Evolutionary conservation across 2,888 invertebrate genomes (phyloP).

Genomic region (Macrophya alboannulata): DNA sequence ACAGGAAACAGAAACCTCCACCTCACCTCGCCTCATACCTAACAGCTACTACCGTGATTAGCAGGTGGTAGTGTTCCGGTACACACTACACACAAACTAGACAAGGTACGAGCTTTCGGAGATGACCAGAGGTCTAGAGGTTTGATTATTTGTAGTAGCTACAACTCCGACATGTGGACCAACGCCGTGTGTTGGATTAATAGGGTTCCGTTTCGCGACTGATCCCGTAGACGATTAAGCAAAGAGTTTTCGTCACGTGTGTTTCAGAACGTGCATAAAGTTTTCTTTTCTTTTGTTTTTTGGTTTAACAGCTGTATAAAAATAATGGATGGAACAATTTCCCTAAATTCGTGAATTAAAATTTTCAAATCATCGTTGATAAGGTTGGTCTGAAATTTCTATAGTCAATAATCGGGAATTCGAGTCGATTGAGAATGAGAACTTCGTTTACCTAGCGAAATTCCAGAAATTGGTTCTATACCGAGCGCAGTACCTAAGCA

Average conservation of each 20-base stretch:
- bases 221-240: slow-evolving; percentile 8
- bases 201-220: background rate
- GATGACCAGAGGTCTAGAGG: slow-evolving; percentile 39
- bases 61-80: slow-evolving; percentile 41
- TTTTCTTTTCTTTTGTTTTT: too few relatives aligned
- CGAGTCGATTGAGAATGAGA: background rate
- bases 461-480: slow-evolving; percentile 17
- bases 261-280: too few relatives aligned
- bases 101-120: slow-evolving; percentile 11
- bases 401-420: background rate
- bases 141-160: slow-evolving; percentile 43
- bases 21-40: background rate
- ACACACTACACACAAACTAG: slow-evolving; percentile 13
- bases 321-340: too few relatives aligned
- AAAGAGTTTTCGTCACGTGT: background rate
- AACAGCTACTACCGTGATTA: slow-evolving; percentile 29
- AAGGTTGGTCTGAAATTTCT: background rate
- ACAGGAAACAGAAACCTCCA: background rate
- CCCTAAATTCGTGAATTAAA: too few relatives aligned
- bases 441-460: background rate
- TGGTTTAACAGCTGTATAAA: too few relatives aligned
- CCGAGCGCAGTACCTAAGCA: slow-evolving; percentile 30
- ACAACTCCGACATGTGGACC: slow-evolving; percentile 36
- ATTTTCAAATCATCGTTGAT: background rate
- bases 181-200: background rate